A percentile compares a stretch with the other conserved stretches of the same genome.
Evolutionary conservation across 2,888 invertebrate genomes (phyloP).

Genomic region (Alcis repandata): DNA sequence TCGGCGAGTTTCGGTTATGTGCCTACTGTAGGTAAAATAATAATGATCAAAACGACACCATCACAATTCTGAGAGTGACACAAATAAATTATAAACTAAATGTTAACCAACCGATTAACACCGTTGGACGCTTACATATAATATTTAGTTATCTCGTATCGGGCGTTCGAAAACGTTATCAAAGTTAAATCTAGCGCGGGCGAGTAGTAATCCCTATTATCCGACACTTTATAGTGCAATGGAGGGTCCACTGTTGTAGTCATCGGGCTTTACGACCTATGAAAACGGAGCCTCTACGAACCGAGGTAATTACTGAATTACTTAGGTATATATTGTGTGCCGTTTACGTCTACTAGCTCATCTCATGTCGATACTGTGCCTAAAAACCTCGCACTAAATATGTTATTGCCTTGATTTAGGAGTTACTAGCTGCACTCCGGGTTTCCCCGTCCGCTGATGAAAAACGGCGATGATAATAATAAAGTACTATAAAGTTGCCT

Average conservation of each 20-base stretch:
- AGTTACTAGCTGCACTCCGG: no score
- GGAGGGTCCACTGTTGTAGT: conserved; percentile 72
- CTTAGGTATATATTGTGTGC: conserved; percentile 61
- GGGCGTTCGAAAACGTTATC: conserved; percentile 57
- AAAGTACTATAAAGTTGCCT: no score
- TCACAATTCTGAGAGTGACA: no score
- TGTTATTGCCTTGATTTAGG: background rate
- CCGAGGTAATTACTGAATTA: conserved; percentile 80
- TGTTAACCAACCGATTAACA: background rate
- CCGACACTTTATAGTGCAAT: conserved; percentile 78
- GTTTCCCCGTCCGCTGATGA: no score
- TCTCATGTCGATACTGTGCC: background rate
- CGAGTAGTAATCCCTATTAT: conserved; percentile 81
- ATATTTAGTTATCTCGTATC: conserved; percentile 47
- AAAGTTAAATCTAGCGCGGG: conserved; percentile 70
- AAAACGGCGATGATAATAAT: no score
- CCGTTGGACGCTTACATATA: background rate
- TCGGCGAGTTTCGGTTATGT: no score
- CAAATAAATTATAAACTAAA: background rate
- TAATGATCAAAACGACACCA: no score
- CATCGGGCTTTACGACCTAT: conserved; percentile 81
- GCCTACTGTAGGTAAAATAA: no score
- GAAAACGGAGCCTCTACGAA: conserved; percentile 75
- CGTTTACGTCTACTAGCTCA: conserved; percentile 47
- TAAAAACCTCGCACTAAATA: background rate